Conservation (phyloP, 1,140 invertebrate species). For the Catajapyx aquilonaris region DNA sequence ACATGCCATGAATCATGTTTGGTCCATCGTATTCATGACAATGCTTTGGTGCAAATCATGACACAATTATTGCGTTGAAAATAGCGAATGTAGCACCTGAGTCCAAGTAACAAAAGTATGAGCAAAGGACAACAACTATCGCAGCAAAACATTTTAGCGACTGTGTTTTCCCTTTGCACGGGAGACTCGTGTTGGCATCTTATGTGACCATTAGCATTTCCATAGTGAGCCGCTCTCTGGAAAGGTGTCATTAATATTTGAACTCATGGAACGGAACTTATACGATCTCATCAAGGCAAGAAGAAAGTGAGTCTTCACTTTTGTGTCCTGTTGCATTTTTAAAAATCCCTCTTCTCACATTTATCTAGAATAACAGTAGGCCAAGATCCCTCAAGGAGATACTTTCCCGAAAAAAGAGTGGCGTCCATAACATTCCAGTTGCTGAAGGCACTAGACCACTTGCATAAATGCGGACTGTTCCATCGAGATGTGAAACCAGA, state of each 20-base stretch:
- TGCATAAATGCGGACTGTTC: constrained; percentile 38
- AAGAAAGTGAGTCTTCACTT: constrained; percentile 18
- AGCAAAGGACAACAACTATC: constrained; percentile 4
- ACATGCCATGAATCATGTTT: too few species aligned
- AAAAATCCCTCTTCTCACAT: constrained; percentile 21
- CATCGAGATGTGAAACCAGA: constrained; percentile 49
- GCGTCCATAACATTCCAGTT: constrained; percentile 27
- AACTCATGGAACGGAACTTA: constrained; percentile 46
- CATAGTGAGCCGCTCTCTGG: constrained; percentile 28
- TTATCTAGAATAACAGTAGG: constrained; percentile 12
- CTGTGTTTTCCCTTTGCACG: constrained; percentile 19
- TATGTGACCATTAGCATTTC: too few species aligned
- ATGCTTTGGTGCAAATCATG: not conserved
- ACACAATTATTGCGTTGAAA: constrained; percentile 4
- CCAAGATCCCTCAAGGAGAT: not conserved
- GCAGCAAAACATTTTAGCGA: constrained; percentile 8
- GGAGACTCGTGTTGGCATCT: too few species aligned
- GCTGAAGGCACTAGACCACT: constrained; percentile 27
- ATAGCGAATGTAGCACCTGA: not conserved
- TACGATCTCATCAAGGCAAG: constrained; percentile 35
- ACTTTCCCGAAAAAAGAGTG: constrained; percentile 17
- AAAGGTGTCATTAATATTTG: constrained; percentile 35
- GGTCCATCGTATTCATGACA: too few species aligned
- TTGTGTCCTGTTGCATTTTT: constrained; percentile 13
- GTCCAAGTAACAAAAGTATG: not conserved